phyloP scores from a whole-genome alignment of 2,113 vertebrate genomes.

The Tupaia chinensis region DNA sequence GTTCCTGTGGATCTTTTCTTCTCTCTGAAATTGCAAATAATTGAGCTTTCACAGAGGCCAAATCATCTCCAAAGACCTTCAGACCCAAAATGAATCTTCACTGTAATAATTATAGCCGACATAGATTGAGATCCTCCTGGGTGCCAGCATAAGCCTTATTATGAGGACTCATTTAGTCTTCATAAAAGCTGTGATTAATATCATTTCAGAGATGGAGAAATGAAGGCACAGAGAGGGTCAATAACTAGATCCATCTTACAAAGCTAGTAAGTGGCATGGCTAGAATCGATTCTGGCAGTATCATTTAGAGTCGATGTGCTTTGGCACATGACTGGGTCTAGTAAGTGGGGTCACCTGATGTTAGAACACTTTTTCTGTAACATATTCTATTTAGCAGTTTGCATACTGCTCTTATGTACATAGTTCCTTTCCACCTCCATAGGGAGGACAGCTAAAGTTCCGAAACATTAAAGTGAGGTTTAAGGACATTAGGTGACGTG shows the following conservation, averaged over 20 bases:
- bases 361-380: neutral
- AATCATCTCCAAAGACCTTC: neutral
- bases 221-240: neutral
- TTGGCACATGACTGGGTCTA: neutral
- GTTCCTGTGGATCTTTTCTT: neutral
- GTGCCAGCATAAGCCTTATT: neutral
- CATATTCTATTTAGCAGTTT: neutral
- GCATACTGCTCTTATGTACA: neutral
- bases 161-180: neutral
- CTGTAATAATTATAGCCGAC: neutral
- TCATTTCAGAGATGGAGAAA: slow-evolving; percentile 1
- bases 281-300: neutral
- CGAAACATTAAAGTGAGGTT: neutral
- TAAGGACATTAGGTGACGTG: neutral
- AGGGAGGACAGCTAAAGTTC: neutral
- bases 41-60: neutral
- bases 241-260: neutral
- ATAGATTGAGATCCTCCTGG: neutral
- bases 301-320: neutral
- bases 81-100: neutral
- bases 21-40: neutral
- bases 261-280: neutral
- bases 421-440: neutral
- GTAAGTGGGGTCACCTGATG: neutral
- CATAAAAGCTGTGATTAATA: neutral